Percentiles rank a stretch among this genome's conserved stretches.
Conservation (phyloP, 2,797 vertebrate genomes). For the Halcyon chelicuti region DNA sequence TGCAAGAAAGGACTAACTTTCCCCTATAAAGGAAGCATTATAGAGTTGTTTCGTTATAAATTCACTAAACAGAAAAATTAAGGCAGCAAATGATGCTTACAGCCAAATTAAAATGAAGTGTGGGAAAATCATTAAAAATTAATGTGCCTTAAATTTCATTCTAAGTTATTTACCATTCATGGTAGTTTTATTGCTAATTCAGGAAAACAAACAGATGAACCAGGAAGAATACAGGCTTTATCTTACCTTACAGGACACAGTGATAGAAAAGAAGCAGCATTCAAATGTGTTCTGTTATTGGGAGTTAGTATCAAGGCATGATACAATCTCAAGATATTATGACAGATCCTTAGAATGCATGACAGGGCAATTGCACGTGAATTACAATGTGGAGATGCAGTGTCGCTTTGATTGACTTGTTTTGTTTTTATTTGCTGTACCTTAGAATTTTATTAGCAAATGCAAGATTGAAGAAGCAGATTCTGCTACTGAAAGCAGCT, state of each 20-base stretch:
- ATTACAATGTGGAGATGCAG: background rate
- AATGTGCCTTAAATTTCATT: constrained; percentile 34
- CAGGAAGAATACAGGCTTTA: background rate
- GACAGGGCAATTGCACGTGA: background rate
- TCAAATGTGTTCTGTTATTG: background rate
- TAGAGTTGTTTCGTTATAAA: constrained; percentile 24
- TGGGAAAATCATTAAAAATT: constrained; percentile 38
- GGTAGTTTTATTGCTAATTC: background rate
- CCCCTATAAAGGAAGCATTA: background rate
- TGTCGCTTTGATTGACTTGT: constrained; percentile 7
- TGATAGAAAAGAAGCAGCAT: background rate
- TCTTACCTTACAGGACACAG: background rate
- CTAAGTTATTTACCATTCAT: background rate
- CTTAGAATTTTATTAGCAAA: constrained; percentile 6
- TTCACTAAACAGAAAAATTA: constrained; percentile 45
- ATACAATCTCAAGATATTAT: background rate
- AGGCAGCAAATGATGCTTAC: background rate
- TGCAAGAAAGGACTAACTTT: background rate
- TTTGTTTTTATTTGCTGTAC: constrained; percentile 29
- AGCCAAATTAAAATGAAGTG: constrained; percentile 17
- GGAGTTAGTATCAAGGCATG: background rate
- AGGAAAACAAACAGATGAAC: background rate
- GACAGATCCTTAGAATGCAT: background rate
- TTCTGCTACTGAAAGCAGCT: background rate
- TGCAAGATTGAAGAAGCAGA: background rate